phyloP scores from a whole-genome alignment of 2,797 vertebrate genomes.

The Coregonus ussuriensis region DNA sequence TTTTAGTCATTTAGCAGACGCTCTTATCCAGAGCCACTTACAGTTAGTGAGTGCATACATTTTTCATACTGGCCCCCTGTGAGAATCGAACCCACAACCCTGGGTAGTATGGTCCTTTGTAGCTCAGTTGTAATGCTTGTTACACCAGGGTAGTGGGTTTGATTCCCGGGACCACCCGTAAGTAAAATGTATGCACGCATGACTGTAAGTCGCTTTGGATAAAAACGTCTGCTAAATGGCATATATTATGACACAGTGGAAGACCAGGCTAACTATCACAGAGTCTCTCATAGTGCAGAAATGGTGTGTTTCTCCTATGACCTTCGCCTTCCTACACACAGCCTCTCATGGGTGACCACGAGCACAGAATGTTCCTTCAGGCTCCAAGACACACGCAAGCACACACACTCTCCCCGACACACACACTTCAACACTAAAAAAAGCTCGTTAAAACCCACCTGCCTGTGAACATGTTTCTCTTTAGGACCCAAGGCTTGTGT shows the following conservation, averaged over 20 bases:
- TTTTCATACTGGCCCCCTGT: no score
- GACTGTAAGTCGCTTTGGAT: no score
- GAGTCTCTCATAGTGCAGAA: not conserved
- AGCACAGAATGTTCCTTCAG: not conserved
- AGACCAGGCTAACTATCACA: not conserved
- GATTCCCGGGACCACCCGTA: no score
- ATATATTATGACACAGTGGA: not conserved
- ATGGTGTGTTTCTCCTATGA: not conserved
- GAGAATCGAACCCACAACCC: no score
- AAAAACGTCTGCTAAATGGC: no score
- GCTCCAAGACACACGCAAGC: not conserved
- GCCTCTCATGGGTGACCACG: not conserved
- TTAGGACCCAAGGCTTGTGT: slow-evolving; percentile 1
- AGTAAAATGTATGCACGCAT: no score
- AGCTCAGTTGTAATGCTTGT: no score
- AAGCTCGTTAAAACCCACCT: not conserved
- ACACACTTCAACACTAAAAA: not conserved
- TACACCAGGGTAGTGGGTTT: no score
- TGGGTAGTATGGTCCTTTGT: no score
- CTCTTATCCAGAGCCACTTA: no score
- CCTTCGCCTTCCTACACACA: not conserved
- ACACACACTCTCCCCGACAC: not conserved
- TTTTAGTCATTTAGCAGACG: no score
- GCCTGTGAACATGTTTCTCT: not conserved
- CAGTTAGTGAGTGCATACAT: no score